Conservation (phyloP, 2,113 vertebrate species). For the Oenanthe melanoleuca region DNA sequence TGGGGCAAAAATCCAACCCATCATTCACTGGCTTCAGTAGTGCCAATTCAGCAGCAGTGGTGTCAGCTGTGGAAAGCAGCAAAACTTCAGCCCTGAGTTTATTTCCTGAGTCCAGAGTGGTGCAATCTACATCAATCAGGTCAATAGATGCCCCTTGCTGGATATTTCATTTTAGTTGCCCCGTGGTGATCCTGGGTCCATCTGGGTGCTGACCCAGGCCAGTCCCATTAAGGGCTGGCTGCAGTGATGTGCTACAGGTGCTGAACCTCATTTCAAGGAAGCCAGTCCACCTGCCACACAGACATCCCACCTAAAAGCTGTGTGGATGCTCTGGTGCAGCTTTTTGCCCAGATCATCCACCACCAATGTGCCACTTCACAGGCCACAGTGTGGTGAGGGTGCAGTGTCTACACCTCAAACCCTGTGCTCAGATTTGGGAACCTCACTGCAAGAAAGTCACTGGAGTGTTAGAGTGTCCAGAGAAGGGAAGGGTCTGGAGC, state of each 20-base stretch:
- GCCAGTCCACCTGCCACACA: not conserved
- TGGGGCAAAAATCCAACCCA: constrained; percentile 18
- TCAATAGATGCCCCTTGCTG: not conserved
- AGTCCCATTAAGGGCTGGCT: not conserved
- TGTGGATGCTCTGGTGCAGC: not conserved
- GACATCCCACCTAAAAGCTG: not conserved
- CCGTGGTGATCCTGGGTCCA: not conserved
- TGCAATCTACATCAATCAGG: not conserved
- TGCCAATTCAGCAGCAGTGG: not conserved
- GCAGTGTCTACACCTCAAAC: too few species aligned
- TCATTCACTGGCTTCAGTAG: not conserved
- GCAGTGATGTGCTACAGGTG: not conserved
- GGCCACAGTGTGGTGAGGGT: rapidly evolving
- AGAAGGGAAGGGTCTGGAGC: not conserved
- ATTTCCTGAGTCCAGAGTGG: not conserved
- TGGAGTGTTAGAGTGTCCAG: not conserved
- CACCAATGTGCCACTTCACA: not conserved
- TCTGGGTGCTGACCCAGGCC: not conserved
- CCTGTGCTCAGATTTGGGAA: not conserved
- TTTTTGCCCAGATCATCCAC: not conserved
- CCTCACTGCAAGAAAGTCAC: not conserved
- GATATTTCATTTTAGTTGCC: not conserved
- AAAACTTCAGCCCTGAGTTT: not conserved
- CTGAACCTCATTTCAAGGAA: not conserved
- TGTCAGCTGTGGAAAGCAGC: not conserved